A percentile compares a stretch with the other conserved stretches of the same genome.
Conservation (phyloP, 2,797 vertebrate species). For the Tachyglossus aculeatus region DNA sequence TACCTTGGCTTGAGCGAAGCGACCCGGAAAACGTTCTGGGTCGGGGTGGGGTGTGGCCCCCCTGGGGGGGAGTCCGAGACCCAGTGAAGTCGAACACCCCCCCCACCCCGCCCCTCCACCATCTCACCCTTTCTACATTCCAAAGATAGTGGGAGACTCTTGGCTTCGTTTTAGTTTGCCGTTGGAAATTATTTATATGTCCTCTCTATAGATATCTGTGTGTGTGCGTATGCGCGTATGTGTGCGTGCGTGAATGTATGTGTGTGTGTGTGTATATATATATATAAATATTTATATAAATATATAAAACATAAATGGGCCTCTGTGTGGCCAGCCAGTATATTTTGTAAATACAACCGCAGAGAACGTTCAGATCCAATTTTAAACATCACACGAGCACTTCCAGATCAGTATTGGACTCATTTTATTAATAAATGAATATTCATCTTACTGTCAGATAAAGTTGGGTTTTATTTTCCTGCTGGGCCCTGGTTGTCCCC, state of each 20-base stretch:
- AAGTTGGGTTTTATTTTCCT: constrained; percentile 60
- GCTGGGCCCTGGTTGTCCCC: constrained; percentile 50
- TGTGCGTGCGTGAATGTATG: no score
- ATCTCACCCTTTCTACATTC: constrained; percentile 71
- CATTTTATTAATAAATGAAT: constrained; percentile 19
- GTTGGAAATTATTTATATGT: constrained; percentile 72
- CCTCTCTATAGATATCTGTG: constrained; percentile 67
- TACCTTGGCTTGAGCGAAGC: no score
- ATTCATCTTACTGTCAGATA: constrained; percentile 62
- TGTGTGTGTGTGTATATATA: constrained; percentile 51
- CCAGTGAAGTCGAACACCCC: no score
- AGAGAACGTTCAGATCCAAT: constrained; percentile 44
- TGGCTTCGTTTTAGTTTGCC: constrained; percentile 56
- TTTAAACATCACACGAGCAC: constrained; percentile 54
- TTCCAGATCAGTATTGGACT: constrained; percentile 59
- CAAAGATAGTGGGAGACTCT: constrained; percentile 70
- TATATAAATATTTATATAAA: constrained; percentile 39
- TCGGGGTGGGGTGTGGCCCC: no score
- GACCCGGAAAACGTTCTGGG: no score
- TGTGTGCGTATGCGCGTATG: constrained; percentile 45
- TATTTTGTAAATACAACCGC: constrained; percentile 76
- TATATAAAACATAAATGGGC: constrained; percentile 67
- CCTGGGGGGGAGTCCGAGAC: no score
- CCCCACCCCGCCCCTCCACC: no score
- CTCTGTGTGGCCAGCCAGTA: constrained; percentile 71